phyloP scores from a whole-genome alignment of 92 coral and sea anemone species.

The Porites rus region DNA sequence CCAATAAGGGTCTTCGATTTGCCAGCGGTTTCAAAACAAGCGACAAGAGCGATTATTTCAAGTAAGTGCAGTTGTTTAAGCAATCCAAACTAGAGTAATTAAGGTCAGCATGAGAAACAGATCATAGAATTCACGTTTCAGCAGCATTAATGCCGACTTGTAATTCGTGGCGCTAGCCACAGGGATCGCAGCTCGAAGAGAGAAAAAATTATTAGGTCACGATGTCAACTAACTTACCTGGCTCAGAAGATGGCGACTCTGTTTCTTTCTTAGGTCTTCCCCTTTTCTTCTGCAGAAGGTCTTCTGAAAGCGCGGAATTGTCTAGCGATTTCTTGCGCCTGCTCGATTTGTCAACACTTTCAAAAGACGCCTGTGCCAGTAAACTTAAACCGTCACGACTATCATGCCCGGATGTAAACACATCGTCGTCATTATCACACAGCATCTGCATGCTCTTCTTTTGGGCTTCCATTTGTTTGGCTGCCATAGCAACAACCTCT shows the following conservation, averaged over 20 bases:
- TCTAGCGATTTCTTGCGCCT: conserved; percentile 67
- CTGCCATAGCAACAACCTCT: conserved; percentile 63
- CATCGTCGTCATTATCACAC: conserved; percentile 82
- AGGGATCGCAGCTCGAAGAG: no score
- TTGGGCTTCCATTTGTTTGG: conserved; percentile 53
- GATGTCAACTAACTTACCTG: conserved; percentile 40
- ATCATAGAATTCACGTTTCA: no score
- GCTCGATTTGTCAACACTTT: conserved; percentile 61
- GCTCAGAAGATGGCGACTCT: conserved; percentile 61
- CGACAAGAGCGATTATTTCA: no score
- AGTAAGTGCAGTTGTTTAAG: no score
- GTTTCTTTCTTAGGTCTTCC: conserved; percentile 79
- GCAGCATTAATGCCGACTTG: no score
- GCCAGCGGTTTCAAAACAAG: no score
- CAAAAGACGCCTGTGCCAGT: conserved; percentile 80
- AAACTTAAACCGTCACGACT: conserved; percentile 81
- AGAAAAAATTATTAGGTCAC: no score
- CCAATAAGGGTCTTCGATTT: no score
- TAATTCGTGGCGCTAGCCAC: no score
- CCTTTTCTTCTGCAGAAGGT: conserved; percentile 62
- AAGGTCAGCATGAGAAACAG: no score
- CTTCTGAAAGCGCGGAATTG: conserved; percentile 56
- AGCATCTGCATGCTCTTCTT: conserved; percentile 55
- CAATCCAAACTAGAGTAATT: no score
- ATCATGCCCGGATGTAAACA: conserved; percentile 62